A percentile compares a stretch with the other conserved stretches of the same genome.
Conservation (phyloP, 2,797 vertebrate genomes). For the Lophius americanus region DNA sequence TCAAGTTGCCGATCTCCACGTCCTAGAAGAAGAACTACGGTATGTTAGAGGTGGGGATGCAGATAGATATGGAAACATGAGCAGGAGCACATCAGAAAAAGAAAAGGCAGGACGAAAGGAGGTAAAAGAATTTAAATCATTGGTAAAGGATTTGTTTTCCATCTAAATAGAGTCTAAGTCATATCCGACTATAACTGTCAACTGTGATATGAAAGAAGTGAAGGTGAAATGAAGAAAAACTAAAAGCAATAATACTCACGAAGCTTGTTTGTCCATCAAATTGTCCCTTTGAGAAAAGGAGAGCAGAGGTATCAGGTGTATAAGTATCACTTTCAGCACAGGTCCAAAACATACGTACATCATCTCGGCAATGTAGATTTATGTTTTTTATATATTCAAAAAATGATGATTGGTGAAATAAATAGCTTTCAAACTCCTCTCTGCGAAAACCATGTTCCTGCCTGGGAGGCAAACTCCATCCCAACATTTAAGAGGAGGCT, state of each 20-base stretch:
- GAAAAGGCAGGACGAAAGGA: neutral
- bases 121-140: neutral
- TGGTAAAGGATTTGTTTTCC: too few species aligned
- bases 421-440: too few species aligned
- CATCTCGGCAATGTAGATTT: too few species aligned
- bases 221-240: constrained; percentile 1
- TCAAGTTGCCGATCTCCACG: constrained; percentile 86
- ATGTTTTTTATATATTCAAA: too few species aligned
- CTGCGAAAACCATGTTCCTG: too few species aligned
- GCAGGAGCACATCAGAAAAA: neutral
- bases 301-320: neutral
- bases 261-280: constrained; percentile 82
- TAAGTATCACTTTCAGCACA: neutral
- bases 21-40: constrained; percentile 78
- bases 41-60: neutral
- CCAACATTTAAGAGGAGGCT: too few species aligned
- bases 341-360: neutral
- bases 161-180: too few species aligned
- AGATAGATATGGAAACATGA: neutral
- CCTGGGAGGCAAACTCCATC: too few species aligned
- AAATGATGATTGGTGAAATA: neutral
- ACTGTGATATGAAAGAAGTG: neutral
- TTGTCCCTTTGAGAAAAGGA: constrained; percentile 71
- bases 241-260: constrained; percentile 69
- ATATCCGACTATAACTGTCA: constrained; percentile 2